Evolutionary conservation across 1,140 invertebrate genomes (phyloP).

Genomic region (Centruroides sculpturatus): DNA sequence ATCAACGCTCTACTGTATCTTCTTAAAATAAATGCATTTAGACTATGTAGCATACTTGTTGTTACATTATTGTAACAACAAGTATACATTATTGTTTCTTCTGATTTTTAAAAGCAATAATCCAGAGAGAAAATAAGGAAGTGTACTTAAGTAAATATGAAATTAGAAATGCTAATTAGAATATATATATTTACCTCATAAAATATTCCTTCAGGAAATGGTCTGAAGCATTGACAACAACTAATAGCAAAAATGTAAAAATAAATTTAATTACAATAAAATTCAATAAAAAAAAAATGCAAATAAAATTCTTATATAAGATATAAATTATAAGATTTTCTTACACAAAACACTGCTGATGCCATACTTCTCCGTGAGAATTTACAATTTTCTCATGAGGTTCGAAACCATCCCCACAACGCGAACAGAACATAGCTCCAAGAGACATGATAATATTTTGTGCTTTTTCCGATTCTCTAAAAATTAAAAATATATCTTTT

Average conservation of each 20-base stretch:
- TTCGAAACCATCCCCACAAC: slow-evolving; percentile 86
- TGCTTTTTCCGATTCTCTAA: no score
- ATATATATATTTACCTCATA: slow-evolving; percentile 50
- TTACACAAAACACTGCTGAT: slow-evolving; percentile 98
- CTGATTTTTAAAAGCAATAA: no score
- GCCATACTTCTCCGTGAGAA: slow-evolving; percentile 93
- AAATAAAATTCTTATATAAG: not conserved
- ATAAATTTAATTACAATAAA: not conserved
- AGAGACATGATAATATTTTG: slow-evolving; percentile 15
- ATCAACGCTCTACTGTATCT: no score
- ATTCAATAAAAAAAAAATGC: not conserved
- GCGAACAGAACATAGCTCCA: slow-evolving; percentile 66
- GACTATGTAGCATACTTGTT: no score
- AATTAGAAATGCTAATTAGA: no score
- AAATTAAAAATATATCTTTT: not conserved
- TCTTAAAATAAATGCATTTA: no score
- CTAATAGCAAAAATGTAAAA: slow-evolving; percentile 37
- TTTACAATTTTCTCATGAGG: slow-evolving; percentile 97
- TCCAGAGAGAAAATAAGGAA: no score
- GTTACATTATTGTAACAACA: no score
- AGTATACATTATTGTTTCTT: no score
- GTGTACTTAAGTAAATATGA: no score
- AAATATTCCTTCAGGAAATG: slow-evolving; percentile 94
- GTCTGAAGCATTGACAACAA: slow-evolving; percentile 95
- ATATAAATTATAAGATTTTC: slow-evolving; percentile 26